Conservation (phyloP, 1,140 invertebrate genomes). For the Heterodera schachtii region DNA sequence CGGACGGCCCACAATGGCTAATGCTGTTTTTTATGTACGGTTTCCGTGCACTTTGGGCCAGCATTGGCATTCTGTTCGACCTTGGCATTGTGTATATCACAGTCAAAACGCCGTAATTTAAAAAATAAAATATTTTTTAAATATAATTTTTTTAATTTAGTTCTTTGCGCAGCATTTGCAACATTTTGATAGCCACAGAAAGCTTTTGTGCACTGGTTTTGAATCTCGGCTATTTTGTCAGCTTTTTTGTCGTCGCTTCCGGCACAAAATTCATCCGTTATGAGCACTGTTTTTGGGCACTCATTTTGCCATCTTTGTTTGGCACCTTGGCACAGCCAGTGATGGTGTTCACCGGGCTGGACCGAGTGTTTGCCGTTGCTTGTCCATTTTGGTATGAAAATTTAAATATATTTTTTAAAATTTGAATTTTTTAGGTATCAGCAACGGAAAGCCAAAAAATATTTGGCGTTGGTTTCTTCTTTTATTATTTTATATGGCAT, state of each 20-base stretch:
- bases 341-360: background rate
- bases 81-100: background rate
- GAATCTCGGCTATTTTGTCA: background rate
- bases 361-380: background rate
- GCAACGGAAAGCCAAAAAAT: background rate
- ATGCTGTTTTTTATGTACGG: background rate
- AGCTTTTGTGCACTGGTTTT: background rate
- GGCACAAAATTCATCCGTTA: background rate
- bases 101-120: background rate
- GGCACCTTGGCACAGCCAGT: background rate
- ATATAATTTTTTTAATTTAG: background rate
- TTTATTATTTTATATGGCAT: background rate
- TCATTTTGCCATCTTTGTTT: background rate
- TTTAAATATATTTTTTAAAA: background rate
- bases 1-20: background rate
- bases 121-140: background rate
- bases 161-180: background rate
- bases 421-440: background rate
- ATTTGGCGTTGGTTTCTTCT: background rate
- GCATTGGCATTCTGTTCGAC: background rate
- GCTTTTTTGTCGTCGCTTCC: background rate
- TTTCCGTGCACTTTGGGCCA: background rate
- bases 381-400: constrained; percentile 2
- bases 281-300: constrained; percentile 3
- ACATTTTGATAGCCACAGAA: background rate